Conservation (phyloP, 2,888 invertebrate species). For the Nematopogon swammerdamellus region DNA sequence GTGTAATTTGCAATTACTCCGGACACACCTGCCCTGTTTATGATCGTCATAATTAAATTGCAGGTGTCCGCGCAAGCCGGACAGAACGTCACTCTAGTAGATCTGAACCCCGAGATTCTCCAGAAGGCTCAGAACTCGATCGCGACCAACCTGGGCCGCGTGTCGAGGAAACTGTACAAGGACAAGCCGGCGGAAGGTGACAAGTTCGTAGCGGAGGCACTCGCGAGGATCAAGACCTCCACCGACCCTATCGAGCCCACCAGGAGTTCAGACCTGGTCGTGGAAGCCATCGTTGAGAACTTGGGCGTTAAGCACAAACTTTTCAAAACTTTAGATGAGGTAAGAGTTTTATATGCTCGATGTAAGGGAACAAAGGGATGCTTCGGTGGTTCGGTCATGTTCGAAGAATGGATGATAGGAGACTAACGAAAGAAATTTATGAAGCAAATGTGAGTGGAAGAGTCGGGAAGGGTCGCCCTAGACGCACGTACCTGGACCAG, state of each 20-base stretch:
- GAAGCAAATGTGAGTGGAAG: too few species aligned
- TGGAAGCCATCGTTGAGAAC: slow-evolving; percentile 87
- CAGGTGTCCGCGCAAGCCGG: slow-evolving; percentile 84
- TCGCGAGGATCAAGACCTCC: slow-evolving; percentile 59
- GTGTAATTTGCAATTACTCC: too few species aligned
- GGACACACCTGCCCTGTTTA: too few species aligned
- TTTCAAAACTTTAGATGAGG: slow-evolving; percentile 68
- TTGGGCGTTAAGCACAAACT: slow-evolving; percentile 72
- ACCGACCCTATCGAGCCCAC: slow-evolving; percentile 61
- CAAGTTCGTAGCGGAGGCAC: slow-evolving; percentile 63
- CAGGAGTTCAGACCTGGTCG: slow-evolving; percentile 67
- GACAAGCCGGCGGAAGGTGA: slow-evolving; percentile 63
- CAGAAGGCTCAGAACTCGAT: slow-evolving; percentile 72
- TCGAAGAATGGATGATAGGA: too few species aligned
- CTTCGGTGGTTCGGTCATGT: too few species aligned
- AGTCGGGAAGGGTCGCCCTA: too few species aligned
- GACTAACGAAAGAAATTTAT: too few species aligned
- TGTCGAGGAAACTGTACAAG: slow-evolving; percentile 75
- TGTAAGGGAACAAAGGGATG: slow-evolving; percentile 1
- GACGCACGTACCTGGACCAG: too few species aligned
- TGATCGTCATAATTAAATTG: too few species aligned
- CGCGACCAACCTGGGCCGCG: slow-evolving; percentile 64
- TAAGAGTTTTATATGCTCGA: slow-evolving; percentile 24
- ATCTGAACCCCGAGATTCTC: slow-evolving; percentile 68
- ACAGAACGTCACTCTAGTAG: slow-evolving; percentile 77